phyloP scores from a whole-genome alignment of 2,888 invertebrate species.

The Himalopsyche tibetana region DNA sequence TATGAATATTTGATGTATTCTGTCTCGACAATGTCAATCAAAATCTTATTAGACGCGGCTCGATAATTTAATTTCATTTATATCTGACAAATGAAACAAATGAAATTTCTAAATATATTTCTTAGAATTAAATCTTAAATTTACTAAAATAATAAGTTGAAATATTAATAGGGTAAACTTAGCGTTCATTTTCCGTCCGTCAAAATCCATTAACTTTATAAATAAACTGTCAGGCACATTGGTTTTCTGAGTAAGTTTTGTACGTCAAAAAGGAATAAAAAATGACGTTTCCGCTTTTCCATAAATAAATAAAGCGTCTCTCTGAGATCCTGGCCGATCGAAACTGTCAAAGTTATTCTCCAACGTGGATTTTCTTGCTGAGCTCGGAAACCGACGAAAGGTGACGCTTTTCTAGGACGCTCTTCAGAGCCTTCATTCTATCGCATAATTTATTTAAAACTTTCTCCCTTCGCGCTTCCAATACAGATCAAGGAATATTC shows the following conservation, averaged over 20 bases:
- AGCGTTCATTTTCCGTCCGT: neutral
- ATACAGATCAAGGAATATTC: neutral
- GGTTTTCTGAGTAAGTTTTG: conserved; percentile 20
- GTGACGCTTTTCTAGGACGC: conserved; percentile 9
- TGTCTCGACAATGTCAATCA: no score
- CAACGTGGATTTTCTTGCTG: conserved; percentile 28
- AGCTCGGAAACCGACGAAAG: conserved; percentile 24
- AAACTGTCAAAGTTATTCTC: conserved; percentile 40
- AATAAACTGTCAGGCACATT: conserved; percentile 40
- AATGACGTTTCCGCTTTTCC: conserved; percentile 35
- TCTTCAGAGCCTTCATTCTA: neutral
- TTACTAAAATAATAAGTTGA: neutral
- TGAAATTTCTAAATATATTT: neutral
- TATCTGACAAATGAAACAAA: no score
- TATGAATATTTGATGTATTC: no score
- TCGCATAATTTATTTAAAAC: conserved; percentile 34
- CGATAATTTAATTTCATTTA: no score
- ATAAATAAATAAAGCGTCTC: conserved; percentile 22
- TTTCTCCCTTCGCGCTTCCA: neutral
- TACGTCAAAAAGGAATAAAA: conserved; percentile 42
- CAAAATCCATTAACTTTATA: conserved; percentile 19
- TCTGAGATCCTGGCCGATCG: conserved; percentile 31
- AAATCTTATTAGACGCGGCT: no score
- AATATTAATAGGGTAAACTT: neutral
- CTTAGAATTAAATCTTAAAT: neutral